Percentiles rank a stretch among this genome's conserved stretches.
Evolutionary conservation across 2,888 invertebrate species (phyloP).

Genomic region (Muscina levida): DNA sequence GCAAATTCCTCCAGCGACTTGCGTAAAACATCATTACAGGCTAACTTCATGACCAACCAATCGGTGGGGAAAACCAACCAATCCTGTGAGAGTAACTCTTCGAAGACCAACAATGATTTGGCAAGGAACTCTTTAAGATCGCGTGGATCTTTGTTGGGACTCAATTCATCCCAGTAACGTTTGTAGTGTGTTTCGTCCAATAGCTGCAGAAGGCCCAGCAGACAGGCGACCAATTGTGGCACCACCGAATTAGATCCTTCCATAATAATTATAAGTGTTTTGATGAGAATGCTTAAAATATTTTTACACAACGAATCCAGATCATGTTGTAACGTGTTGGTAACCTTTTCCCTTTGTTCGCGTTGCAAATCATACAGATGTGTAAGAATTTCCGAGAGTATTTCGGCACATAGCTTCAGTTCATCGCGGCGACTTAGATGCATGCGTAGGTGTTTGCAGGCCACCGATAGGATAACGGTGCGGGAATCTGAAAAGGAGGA

Average conservation of each 20-base stretch:
- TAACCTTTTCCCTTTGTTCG: slow-evolving; percentile 81
- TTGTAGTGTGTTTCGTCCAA: slow-evolving; percentile 94
- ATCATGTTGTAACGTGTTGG: slow-evolving; percentile 84
- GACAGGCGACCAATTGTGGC: slow-evolving; percentile 90
- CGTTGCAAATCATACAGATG: slow-evolving; percentile 81
- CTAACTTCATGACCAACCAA: slow-evolving; percentile 94
- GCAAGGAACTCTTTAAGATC: slow-evolving; percentile 92
- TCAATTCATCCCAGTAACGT: slow-evolving; percentile 90
- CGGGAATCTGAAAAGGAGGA: slow-evolving; percentile 86
- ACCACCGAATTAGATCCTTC: slow-evolving; percentile 87
- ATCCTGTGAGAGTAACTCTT: slow-evolving; percentile 78
- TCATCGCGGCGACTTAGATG: slow-evolving; percentile 92
- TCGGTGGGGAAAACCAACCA: slow-evolving; percentile 87
- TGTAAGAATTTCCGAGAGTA: slow-evolving; percentile 90
- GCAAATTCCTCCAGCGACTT: slow-evolving; percentile 93
- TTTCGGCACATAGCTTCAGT: slow-evolving; percentile 90
- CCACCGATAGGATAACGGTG: slow-evolving; percentile 89
- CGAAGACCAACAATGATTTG: slow-evolving; percentile 85
- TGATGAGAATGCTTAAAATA: slow-evolving; percentile 90
- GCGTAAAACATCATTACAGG: slow-evolving; percentile 91
- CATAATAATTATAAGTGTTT: slow-evolving; percentile 90
- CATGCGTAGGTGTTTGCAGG: slow-evolving; percentile 91
- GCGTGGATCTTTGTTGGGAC: slow-evolving; percentile 84
- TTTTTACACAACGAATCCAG: slow-evolving; percentile 91
- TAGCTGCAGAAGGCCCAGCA: slow-evolving; percentile 91